Percentiles rank a stretch among this genome's conserved stretches.
Conservation (phyloP, 1,140 invertebrate species). For the Drosophila mojavensis region DNA sequence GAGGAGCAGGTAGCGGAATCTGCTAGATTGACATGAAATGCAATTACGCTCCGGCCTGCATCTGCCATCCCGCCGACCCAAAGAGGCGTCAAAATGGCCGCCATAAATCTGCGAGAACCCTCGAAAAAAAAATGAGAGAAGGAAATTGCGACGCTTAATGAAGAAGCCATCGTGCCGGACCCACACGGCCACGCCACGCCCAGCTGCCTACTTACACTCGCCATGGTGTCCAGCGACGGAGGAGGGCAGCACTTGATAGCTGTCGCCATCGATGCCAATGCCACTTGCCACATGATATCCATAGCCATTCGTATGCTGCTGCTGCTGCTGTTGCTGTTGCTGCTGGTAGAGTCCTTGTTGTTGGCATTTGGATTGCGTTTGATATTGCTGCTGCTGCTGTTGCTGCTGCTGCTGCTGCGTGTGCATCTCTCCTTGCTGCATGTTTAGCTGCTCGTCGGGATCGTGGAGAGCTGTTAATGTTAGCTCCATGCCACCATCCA, state of each 20-base stretch:
- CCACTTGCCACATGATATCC: constrained; percentile 84
- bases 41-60: constrained; percentile 53
- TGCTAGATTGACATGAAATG: constrained; percentile 79
- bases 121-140: constrained; percentile 24
- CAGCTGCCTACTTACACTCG: constrained; percentile 70
- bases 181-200: neutral
- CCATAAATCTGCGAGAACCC: constrained; percentile 66
- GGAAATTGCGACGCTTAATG: constrained; percentile 7
- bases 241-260: constrained; percentile 83
- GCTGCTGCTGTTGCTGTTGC: constrained; percentile 8
- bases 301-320: constrained; percentile 70
- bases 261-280: constrained; percentile 78
- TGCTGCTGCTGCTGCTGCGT: constrained; percentile 56
- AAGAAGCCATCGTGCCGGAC: neutral
- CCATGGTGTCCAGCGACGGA: constrained; percentile 66
- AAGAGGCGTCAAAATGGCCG: constrained; percentile 66
- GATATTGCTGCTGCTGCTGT: constrained; percentile 44
- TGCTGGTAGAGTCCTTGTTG: constrained; percentile 58
- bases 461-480: constrained; percentile 76
- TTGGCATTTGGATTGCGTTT: constrained; percentile 29
- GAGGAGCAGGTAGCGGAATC: neutral
- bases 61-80: neutral
- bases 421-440: constrained; percentile 64
- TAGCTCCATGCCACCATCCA: constrained; percentile 71
- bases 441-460: constrained; percentile 78